Evolutionary conservation across 2,113 vertebrate species (phyloP), one percentile per base, ranked within the genome.

Genomic region (Salminus brasiliensis): DNA sequence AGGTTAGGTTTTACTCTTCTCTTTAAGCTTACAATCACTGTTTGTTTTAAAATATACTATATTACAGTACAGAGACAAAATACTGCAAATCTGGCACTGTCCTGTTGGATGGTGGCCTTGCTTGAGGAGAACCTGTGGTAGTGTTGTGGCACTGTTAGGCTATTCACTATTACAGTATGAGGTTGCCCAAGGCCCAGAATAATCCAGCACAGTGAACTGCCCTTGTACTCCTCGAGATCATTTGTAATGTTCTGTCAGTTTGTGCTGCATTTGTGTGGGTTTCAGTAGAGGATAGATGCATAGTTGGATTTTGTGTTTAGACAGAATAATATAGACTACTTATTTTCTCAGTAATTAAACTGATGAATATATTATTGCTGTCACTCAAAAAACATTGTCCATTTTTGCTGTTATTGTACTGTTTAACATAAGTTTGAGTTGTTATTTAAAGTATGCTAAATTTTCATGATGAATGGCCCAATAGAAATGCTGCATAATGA

Each of bases 161-260:
- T 63, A 34, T 1, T 63, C 30, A 63, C 7, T n/a, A 23, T 39
- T 39, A 66, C 18, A 36, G 32, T 36, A 65, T 21, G 30, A n/a
- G 18, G 16, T n/a, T 23, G 32, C 62, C 36, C 32, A 23, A 1
- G 7, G 32, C 32, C 11, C 34, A 39, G 34, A 66, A 39, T 66
- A 30, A 65, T 21, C 32, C 32, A 34, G 57, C n/a, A 12, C 16
- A 62, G 21, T 27, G 16, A 70, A 10, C 27, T 4, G 32, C 45
- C 52, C 52, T 41, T 55, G 77, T 12, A 52, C 36, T 62, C 3
- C 23, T 43, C 72, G 25, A 23, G 47, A 13, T 79, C 43, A 63
- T 47, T 65, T 65, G 47, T 9, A 72, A 72, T 63, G 23, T 72
- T 65, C 21, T 18, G 9, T 34, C 29, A 36, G 60, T 21, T 23